A percentile compares a stretch with the other conserved stretches of the same genome.
phyloP scores from a whole-genome alignment of 1,140 invertebrate genomes.

The Druon quercuslanigerum region DNA sequence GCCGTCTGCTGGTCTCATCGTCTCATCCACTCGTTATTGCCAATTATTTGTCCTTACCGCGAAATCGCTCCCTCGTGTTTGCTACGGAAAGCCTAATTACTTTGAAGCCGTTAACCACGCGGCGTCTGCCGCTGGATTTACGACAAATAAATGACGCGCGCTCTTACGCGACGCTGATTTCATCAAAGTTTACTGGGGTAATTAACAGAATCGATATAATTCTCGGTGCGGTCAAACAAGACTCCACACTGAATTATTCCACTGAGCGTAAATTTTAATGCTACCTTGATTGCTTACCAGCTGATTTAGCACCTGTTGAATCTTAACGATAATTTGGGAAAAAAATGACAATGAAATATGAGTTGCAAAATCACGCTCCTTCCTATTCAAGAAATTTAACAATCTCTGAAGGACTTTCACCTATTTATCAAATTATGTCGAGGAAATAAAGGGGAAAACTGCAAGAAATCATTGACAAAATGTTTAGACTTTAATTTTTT shows the following conservation, averaged over 20 bases:
- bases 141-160: conserved; percentile 55
- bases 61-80: conserved; percentile 42
- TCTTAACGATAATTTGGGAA: conserved; percentile 17
- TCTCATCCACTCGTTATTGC: conserved; percentile 55
- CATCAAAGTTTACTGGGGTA: conserved; percentile 20
- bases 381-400: too few species aligned
- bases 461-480: too few species aligned
- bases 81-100: conserved; percentile 59
- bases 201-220: conserved; percentile 21
- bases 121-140: conserved; percentile 48
- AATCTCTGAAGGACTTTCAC: too few species aligned
- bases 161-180: conserved; percentile 42
- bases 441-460: too few species aligned
- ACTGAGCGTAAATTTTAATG: conserved; percentile 2
- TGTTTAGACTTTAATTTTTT: too few species aligned
- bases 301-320: conserved; percentile 23
- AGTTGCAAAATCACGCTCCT: background rate
- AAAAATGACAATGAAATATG: conserved; percentile 24
- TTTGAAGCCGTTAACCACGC: conserved; percentile 42
- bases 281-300: conserved; percentile 14
- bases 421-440: too few species aligned
- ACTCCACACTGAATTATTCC: background rate
- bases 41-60: conserved; percentile 63
- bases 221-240: background rate
- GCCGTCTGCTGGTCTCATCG: conserved; percentile 9